Percentiles rank a stretch among this genome's conserved stretches.
Conservation (phyloP, 2,888 invertebrate genomes). For the Monochamus alternatus region DNA sequence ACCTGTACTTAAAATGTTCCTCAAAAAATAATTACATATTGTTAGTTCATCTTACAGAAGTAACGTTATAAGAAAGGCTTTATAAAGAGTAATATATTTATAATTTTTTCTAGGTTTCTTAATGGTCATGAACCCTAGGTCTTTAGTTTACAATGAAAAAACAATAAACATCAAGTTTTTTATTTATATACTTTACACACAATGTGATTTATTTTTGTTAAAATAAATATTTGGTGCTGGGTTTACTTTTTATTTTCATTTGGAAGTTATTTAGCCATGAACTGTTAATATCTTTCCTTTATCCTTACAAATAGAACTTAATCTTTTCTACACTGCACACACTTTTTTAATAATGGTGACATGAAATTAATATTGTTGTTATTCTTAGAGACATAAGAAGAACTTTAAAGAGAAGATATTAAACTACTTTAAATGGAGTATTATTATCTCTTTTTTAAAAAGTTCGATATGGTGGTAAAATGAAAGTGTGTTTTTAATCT, state of each 20-base stretch:
- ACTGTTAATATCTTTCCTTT: constrained; percentile 1
- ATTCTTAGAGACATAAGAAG: constrained; percentile 56
- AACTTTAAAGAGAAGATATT: constrained; percentile 56
- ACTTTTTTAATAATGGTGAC: not conserved
- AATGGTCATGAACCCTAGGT: constrained; percentile 37
- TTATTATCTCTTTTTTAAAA: constrained; percentile 17
- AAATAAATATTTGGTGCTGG: constrained; percentile 48
- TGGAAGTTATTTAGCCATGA: not conserved
- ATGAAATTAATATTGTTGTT: constrained; percentile 35
- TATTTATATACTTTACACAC: constrained; percentile 39
- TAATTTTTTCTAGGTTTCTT: constrained; percentile 46
- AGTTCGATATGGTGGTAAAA: constrained; percentile 28
- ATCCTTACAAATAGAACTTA: constrained; percentile 19
- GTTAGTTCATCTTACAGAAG: not conserved
- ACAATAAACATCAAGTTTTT: constrained; percentile 5
- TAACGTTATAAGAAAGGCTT: not conserved
- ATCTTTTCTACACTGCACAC: not conserved
- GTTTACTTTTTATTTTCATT: constrained; percentile 47
- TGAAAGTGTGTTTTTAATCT: constrained; percentile 15
- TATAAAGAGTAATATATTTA: constrained; percentile 1
- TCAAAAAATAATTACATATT: too few relatives aligned
- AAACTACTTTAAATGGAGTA: constrained; percentile 40
- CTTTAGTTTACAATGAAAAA: constrained; percentile 24
- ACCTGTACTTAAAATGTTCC: too few relatives aligned
- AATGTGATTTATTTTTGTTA: constrained; percentile 42